Base-by-base conservation (phyloP, 2,113 vertebrate genomes). In the Aegithalos caudatus region DNA sequence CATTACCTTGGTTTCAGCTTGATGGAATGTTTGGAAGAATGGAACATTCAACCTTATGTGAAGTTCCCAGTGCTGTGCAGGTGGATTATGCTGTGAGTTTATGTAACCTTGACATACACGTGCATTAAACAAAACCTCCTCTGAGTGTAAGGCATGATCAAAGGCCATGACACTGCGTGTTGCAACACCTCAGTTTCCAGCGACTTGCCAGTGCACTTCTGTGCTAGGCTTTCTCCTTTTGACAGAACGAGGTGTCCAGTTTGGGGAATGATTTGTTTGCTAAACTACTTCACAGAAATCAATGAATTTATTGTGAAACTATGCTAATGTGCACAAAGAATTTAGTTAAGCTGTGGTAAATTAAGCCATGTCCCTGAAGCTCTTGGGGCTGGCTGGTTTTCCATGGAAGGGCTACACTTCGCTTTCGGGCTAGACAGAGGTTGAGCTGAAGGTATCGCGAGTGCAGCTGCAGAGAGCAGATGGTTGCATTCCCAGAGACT, bases 111-210 rank as follows among this genome's bases (percentile, higher is more conserved):
- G 47, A 31, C 14, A 6, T 28, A 25, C 0, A 0, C 1, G 10
- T 38, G 45, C 12, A 0, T 69, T 69, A 58, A n/a, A 51, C 5
- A 29, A 33, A 80, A 64, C 31, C 45, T 54, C 22, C 27, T 60
- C 22, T 1, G 2, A 64, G 28, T 8, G 15, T 38, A 12, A 22
- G 0, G 9, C 7, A 2, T 35, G 35, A 54, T 53, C 21, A 33
- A 71, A 72, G 42, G 54, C 37, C 24, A 2, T 0, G 9, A 22
- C 0, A 1, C 6, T 3, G 6, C 0, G 5, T 1, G 9, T 38
- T 60, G 51, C 16, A 70, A 77, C n/a, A 12, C 18, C 23, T 92
- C 5, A 1, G 40, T 47, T 88, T 81, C 64, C 37, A n/a, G n/a
- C 0, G 3, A 8, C 58, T 79, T 12, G 14, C 6, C 20, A 12